These are phyloP conservation scores for Alsophila aescularia DNA, from an alignment of 2,888 invertebrate genomes.

Conservation along the genomic window DNA sequence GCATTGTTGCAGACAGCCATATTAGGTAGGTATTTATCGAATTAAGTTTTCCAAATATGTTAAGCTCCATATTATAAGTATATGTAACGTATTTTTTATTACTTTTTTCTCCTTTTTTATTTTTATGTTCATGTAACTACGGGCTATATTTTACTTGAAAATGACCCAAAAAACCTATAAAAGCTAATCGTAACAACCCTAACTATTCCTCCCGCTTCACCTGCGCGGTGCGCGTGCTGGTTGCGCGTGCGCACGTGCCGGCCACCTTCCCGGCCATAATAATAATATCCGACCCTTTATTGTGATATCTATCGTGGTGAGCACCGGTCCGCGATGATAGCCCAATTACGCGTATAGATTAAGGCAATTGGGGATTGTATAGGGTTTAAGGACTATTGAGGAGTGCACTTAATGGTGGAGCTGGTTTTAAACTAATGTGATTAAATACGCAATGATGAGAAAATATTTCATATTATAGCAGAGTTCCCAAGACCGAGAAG, in stretches of 20 bases:
- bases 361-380: slow-evolving; percentile 10
- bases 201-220: slow-evolving; percentile 15
- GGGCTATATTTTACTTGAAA: too few species aligned
- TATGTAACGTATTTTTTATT: too few species aligned
- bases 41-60: too few species aligned
- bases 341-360: slow-evolving; percentile 31
- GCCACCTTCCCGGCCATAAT: too few species aligned
- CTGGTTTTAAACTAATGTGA: not conserved
- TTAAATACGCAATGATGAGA: too few species aligned
- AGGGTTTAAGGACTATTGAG: not conserved
- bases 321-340: slow-evolving; percentile 24
- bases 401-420: not conserved
- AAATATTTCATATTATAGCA: too few species aligned
- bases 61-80: too few species aligned
- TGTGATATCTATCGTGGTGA: slow-evolving; percentile 32
- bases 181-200: slow-evolving; percentile 19
- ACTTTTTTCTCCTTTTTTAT: too few species aligned
- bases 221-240: slow-evolving; percentile 27
- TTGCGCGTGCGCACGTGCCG: slow-evolving; percentile 58
- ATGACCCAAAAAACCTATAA: not conserved
- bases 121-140: too few species aligned
- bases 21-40: too few species aligned
- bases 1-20: too few species aligned
- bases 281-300: slow-evolving; percentile 37
- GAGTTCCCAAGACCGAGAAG: too few species aligned